Percentiles rank a stretch among this genome's conserved stretches.
Evolutionary conservation across 2,797 vertebrate genomes (phyloP).

Genomic region (Lepidocolaptes lacrymiger): DNA sequence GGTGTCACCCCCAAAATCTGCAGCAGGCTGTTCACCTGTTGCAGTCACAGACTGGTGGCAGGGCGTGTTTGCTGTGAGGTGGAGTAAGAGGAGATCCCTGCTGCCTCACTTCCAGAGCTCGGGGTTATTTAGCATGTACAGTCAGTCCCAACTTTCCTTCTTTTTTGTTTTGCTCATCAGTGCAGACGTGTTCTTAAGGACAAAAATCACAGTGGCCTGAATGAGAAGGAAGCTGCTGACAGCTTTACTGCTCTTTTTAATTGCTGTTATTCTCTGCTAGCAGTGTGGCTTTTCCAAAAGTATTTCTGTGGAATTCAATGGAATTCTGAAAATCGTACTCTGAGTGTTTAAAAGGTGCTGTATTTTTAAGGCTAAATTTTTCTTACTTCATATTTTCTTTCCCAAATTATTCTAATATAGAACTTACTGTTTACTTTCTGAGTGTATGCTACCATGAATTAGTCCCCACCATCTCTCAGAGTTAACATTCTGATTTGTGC

Average conservation of each 20-base stretch:
- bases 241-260: constrained; percentile 9
- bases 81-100: fast-evolving
- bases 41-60: neutral
- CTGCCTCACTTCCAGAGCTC: neutral
- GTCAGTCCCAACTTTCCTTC: neutral
- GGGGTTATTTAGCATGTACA: neutral
- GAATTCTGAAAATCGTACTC: neutral
- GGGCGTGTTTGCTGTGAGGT: neutral
- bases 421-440: neutral
- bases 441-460: neutral
- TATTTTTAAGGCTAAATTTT: neutral
- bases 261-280: neutral
- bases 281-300: neutral
- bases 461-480: neutral
- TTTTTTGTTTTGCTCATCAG: neutral
- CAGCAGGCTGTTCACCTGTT: neutral
- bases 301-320: neutral
- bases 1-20: neutral
- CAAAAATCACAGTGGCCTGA: neutral
- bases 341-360: neutral
- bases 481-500: neutral
- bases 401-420: neutral
- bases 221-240: constrained; percentile 1
- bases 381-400: neutral
- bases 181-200: neutral